These are phyloP conservation scores for Panthera uncia DNA, from an alignment of 2,113 vertebrate species.

Conservation along the genomic window DNA sequence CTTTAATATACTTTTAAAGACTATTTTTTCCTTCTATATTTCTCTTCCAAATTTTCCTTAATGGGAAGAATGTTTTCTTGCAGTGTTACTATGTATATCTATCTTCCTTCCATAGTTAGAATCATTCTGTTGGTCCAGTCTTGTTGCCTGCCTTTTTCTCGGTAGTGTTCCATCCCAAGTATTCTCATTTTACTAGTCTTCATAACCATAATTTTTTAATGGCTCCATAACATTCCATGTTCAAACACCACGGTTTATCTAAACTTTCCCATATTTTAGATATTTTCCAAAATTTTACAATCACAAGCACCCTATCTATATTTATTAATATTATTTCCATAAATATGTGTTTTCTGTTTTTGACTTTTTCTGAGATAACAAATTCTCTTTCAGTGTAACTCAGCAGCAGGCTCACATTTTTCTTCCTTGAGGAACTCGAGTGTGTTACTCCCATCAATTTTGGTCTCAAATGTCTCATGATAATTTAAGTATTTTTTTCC, in stretches of 20 bases:
- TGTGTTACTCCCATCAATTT: neutral
- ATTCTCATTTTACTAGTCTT: neutral
- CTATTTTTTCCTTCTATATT: neutral
- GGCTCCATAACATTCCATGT: neutral
- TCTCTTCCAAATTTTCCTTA: neutral
- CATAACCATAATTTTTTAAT: neutral
- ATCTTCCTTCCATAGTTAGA: neutral
- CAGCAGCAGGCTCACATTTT: neutral
- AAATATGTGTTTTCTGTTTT: slow-evolving; percentile 1
- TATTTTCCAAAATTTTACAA: slow-evolving; percentile 29
- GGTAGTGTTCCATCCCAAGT: neutral
- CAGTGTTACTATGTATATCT: neutral
- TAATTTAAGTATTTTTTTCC: neutral
- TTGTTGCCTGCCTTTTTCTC: neutral
- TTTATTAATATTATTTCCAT: neutral
- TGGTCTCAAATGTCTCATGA: neutral
- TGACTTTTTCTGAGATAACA: neutral
- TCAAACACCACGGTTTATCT: neutral
- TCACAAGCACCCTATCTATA: neutral
- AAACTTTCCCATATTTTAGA: neutral
- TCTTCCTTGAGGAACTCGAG: neutral
- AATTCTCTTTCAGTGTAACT: neutral
- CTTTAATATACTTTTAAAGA: neutral
- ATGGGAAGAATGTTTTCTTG: neutral
- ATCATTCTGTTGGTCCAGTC: neutral